phyloP scores from a whole-genome alignment of 2,888 invertebrate species.

The Brassicogethes aeneus region DNA sequence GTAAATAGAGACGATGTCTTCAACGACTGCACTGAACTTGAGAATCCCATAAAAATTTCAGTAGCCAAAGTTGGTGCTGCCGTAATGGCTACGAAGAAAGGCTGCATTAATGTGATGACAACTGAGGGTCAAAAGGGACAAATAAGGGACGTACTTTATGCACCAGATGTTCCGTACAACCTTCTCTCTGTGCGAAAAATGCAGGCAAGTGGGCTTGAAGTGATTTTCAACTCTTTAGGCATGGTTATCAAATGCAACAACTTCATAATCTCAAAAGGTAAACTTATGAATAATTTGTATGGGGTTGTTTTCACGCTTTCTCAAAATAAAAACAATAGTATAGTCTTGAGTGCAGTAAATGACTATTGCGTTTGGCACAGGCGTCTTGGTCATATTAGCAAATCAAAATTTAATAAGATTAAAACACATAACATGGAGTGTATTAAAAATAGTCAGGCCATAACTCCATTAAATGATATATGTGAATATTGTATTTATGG shows the following conservation, averaged over 20 bases:
- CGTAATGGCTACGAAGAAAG: constrained; percentile 6
- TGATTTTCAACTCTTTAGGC: constrained; percentile 10
- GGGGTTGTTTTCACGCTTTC: constrained; percentile 3
- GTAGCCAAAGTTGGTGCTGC: constrained; percentile 9
- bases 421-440: constrained; percentile 7
- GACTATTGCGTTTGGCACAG: constrained; percentile 10
- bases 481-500: constrained; percentile 15
- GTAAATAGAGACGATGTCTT: constrained; percentile 11
- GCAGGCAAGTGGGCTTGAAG: constrained; percentile 12
- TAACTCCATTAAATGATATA: constrained; percentile 9
- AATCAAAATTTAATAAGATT: constrained; percentile 9
- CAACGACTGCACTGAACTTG: constrained; percentile 20
- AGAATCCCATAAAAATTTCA: constrained; percentile 9
- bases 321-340: constrained; percentile 4
- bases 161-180: constrained; percentile 27
- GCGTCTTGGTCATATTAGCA: constrained; percentile 11
- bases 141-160: constrained; percentile 22
- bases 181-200: constrained; percentile 21
- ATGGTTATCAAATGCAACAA: constrained; percentile 9
- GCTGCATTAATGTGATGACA: constrained; percentile 18
- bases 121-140: constrained; percentile 15
- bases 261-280: constrained; percentile 7
- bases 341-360: constrained; percentile 6
- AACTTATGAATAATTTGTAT: constrained; percentile 2
- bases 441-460: constrained; percentile 6